Base-by-base conservation (phyloP, 1,140 invertebrate genomes). In the Drosophila insularis region DNA sequence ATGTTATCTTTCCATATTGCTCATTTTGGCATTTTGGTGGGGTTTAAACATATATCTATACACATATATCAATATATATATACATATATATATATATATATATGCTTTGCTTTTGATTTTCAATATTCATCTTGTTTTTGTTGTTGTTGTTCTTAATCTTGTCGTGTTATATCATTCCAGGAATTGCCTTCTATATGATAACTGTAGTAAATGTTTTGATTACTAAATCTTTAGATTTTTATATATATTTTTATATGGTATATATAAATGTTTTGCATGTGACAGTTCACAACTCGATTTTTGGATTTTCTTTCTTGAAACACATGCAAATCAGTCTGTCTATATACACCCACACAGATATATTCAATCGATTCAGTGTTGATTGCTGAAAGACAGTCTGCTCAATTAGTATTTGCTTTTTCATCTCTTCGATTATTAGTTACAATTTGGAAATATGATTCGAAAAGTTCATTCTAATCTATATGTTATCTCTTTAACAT, bases 21-120 rank as follows among this genome's bases (percentile, higher is more conserved):
- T 50, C 43, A 21, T 21, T 50, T 37, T 37, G 31, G 13, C n/a
- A 31, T 40, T 31, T 13, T n/a, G 69, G 66, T 23, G 31, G 35
- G 56, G 14, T 37, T 54, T 32, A 27, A n/a, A n/a, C 5, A 6
- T 6, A 27, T 27, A 27, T 27, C 5, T 27, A 27, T 27, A 27
- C 27, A 11, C 46, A 59, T 63, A 72, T 60, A n/a, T n/a, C n/a
- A n/a, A n/a, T n/a, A 50, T 63, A 71, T 43, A 43, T 55, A 43
- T 68, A 68, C 63, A 35, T 62, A 46, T 14, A 14, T 60, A 65
- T 79, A 74, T 74, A 68, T 68, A 63, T 74, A 75, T 62, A 35
- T 69, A 40, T 10, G 19, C 54, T 50, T 21, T 11, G 17, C 43
- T 50, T 50, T 50, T 50, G 43, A 50, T 50, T 50, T 43, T 43